Conservation (phyloP, 1,140 invertebrate species). For the Glossosoma conforme region DNA sequence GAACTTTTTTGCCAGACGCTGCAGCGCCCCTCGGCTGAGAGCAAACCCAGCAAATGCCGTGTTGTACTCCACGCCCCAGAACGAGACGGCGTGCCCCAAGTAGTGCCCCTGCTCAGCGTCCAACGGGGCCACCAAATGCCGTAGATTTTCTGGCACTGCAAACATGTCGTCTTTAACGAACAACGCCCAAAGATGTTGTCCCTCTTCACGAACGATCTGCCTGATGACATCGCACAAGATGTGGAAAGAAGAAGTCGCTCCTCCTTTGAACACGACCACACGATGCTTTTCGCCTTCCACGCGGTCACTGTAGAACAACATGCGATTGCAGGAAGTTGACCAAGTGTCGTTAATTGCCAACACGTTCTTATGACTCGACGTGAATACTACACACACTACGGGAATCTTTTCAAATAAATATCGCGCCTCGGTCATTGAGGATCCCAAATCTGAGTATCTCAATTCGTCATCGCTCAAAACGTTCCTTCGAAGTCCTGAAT, state of each 20-base stretch:
- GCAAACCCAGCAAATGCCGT: slow-evolving; percentile 50
- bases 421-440: slow-evolving; percentile 8
- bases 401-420: slow-evolving; percentile 12
- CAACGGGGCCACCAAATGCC: slow-evolving; percentile 42
- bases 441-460: slow-evolving; percentile 4
- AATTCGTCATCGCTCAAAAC: slow-evolving; percentile 19
- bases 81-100: slow-evolving; percentile 46
- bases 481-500: slow-evolving; percentile 1
- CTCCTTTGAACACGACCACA: slow-evolving; percentile 7
- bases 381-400: slow-evolving; percentile 22
- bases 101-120: slow-evolving; percentile 43
- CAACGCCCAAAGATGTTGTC: slow-evolving; percentile 43
- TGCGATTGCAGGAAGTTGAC: slow-evolving; percentile 20
- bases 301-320: slow-evolving; percentile 19
- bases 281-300: slow-evolving; percentile 3
- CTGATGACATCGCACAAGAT: slow-evolving; percentile 43
- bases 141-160: slow-evolving; percentile 47
- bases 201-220: slow-evolving; percentile 34
- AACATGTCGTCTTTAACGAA: slow-evolving; percentile 50
- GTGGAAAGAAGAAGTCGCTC: slow-evolving; percentile 44
- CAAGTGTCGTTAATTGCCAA: slow-evolving; percentile 21
- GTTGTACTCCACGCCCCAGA: slow-evolving; percentile 51
- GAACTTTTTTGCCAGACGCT: slow-evolving; percentile 40
- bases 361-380: slow-evolving; percentile 14
- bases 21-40: slow-evolving; percentile 42